Base-by-base conservation (phyloP, 1,140 invertebrate species). In the Pollicipes pollicipes region DNA sequence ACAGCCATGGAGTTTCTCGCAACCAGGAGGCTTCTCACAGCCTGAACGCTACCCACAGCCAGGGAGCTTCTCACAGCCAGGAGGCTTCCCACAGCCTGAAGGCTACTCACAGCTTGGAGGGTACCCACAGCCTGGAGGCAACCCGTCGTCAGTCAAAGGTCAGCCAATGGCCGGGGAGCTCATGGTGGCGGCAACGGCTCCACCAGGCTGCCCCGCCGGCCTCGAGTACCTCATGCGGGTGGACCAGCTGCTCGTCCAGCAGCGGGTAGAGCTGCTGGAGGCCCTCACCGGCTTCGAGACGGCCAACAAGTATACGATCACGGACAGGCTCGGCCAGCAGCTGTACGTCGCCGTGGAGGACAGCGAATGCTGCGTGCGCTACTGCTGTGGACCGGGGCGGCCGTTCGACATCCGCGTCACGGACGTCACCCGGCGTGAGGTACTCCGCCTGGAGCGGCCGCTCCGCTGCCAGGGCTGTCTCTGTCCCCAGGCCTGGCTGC, bases 141-240 rank as follows among this genome's bases (percentile, higher is more conserved):
- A n/a, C n/a, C n/a, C n/a, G n/a, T n/a, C n/a, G n/a, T n/a, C n/a
- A n/a, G n/a, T n/a, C n/a, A n/a, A n/a, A n/a, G n/a, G n/a, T n/a
- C n/a, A n/a, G n/a, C n/a, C n/a, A n/a, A n/a, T n/a, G n/a, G n/a
- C n/a, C n/a, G n/a, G n/a, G n/a, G n/a, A n/a, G n/a, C n/a, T n/a
- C n/a, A n/a, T n/a, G n/a, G n/a, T n/a, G n/a, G n/a, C n/a, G n/a
- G n/a, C n/a, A n/a, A n/a, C n/a, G n/a, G n/a, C n/a, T n/a, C n/a
- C n/a, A 1, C 86, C 83, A 79, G 91, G 87, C 78, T 94, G 88
- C 83, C 93, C 90, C 70, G 90, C 86, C 77, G 93, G 92, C 74
- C 88, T 96, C 83, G 92, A 94, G 84, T 96, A 92, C 85, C 87
- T 96, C 82, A 90, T 89, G 79, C 85, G 84, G 84, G 87, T 95